A percentile compares a stretch with the other conserved stretches of the same genome.
These are phyloP conservation scores for Lepus timidus DNA, from an alignment of 2,113 vertebrate species.

Conservation along the genomic window DNA sequence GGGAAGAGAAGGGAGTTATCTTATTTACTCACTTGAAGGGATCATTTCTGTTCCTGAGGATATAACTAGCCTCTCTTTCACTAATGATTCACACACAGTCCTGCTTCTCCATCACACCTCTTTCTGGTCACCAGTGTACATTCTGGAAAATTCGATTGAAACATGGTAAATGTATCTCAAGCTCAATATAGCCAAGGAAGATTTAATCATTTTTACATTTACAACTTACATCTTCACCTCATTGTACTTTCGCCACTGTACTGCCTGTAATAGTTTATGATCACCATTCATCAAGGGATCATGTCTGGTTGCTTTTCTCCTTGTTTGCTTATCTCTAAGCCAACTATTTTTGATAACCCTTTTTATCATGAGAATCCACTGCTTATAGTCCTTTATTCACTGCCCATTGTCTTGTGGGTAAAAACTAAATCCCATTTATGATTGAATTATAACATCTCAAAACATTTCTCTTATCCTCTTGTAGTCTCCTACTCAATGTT, in stretches of 20 bases:
- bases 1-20: neutral
- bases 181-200: neutral
- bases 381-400: neutral
- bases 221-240: neutral
- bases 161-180: neutral
- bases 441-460: neutral
- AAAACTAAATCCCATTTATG: neutral
- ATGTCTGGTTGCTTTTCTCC: neutral
- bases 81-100: neutral
- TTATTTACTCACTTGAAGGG: neutral
- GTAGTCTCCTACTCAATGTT: neutral
- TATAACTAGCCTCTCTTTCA: neutral
- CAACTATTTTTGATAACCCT: neutral
- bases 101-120: neutral
- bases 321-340: neutral
- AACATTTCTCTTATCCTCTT: neutral
- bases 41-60: neutral
- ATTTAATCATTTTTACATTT: neutral
- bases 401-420: neutral
- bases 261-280: neutral
- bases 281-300: neutral
- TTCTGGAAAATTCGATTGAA: neutral
- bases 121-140: neutral
- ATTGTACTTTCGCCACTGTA: neutral
- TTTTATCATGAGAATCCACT: neutral